Percentiles rank a stretch among this genome's conserved stretches.
Conservation (phyloP, 1,140 invertebrate species). For the Oppia nitens region DNA sequence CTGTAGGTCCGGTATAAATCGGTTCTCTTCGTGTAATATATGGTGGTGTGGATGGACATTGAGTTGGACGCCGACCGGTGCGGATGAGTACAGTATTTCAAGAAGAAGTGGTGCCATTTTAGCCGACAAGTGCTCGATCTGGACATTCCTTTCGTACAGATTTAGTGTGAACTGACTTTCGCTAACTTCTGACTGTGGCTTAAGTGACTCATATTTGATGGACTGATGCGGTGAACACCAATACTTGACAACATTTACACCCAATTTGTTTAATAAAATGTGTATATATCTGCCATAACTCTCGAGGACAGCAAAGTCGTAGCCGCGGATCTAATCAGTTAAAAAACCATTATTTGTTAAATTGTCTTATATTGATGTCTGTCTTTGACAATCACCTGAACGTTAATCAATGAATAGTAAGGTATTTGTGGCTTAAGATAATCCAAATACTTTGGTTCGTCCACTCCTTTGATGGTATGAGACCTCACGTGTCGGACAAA, state of each 20-base stretch:
- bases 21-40: conserved; percentile 38
- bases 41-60: conserved; percentile 39
- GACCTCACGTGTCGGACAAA: not conserved
- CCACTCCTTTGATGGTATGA: conserved; percentile 9
- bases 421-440: conserved; percentile 13
- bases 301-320: conserved; percentile 13
- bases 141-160: conserved; percentile 55
- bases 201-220: conserved; percentile 34
- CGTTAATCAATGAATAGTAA: conserved; percentile 9
- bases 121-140: conserved; percentile 41
- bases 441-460: conserved; percentile 15
- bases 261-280: not conserved
- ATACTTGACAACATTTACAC: conserved; percentile 4
- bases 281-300: conserved; percentile 9
- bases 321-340: not conserved
- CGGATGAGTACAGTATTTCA: conserved; percentile 45
- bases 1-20: conserved; percentile 59
- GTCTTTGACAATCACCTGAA: conserved; percentile 11
- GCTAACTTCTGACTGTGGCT: conserved; percentile 42
- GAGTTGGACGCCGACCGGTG: conserved; percentile 53
- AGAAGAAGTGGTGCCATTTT: conserved; percentile 41
- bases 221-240: conserved; percentile 8
- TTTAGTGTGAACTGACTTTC: conserved; percentile 50
- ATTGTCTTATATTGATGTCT: not conserved
- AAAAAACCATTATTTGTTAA: conserved; percentile 3